Percentiles rank a stretch among this genome's conserved stretches.
phyloP scores from a whole-genome alignment of 2,888 invertebrate genomes.

The Sipha maydis region DNA sequence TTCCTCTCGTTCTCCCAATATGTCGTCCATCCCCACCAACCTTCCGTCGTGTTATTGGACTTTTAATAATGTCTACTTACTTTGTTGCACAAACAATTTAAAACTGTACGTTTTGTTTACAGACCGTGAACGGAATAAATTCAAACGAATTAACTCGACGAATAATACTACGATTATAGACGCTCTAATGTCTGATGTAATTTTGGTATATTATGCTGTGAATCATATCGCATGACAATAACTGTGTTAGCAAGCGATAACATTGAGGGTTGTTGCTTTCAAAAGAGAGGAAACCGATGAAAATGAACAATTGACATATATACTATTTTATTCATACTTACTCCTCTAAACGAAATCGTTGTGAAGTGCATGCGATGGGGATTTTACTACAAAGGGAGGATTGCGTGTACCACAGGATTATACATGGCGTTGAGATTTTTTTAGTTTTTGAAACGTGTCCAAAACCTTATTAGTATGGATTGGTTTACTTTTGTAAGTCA shows the following conservation, averaged over 20 bases:
- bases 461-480: conserved; percentile 48
- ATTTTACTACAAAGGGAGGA: not conserved
- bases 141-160: not conserved
- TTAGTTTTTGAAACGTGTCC: conserved; percentile 33
- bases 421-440: conserved; percentile 1
- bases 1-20: not conserved
- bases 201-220: not conserved
- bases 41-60: not conserved
- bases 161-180: not conserved
- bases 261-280: not conserved
- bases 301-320: not conserved
- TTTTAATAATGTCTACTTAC: not conserved
- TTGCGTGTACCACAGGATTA: not conserved
- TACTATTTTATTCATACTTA: not conserved
- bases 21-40: not conserved
- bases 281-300: not conserved
- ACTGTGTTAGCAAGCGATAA: not conserved
- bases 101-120: not conserved
- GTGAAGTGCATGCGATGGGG: not conserved
- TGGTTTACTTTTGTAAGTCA: conserved; percentile 8
- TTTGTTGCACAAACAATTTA: not conserved
- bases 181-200: not conserved
- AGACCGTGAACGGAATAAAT: not conserved
- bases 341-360: not conserved
- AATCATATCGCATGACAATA: not conserved